Evolutionary conservation across 2,888 invertebrate species (phyloP), one percentile per base, ranked within the genome.

Genomic region (Pyralis farinalis): DNA sequence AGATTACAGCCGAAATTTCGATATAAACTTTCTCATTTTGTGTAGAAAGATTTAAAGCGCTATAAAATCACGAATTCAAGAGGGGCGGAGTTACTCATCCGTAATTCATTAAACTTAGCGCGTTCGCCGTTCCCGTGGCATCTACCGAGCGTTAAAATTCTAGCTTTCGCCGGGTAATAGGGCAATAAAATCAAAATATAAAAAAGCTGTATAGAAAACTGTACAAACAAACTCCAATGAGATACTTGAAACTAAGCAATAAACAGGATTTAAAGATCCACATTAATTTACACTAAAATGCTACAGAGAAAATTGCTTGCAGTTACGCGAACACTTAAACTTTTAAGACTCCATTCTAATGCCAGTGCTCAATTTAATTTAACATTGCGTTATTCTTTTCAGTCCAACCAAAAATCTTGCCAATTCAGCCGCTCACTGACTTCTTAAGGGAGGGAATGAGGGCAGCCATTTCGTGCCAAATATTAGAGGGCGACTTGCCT

Each of bases 401-500:
- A 95, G 95, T 95, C 56, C 95, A 94, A 49, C 96, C 95, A 35
- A 95, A 95, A 90, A 95, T 96, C 62, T 91, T 95, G 81, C 95
- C 95, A 28, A 95, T 96, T 65, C 94, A 94, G 67, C 93, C 95
- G 29, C 92, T 95, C 91, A 95, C 95, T 45, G 93, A 94, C 73
- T 90, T 96, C 71, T 86, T 95, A 47, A 90, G 94, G 30, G 96
- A 96, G 85, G 96, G 96, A 42, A 95, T 96, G 93, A 91, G 97
- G 56, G 96, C 96, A 22, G 96, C 96, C 46, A 96, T 97, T 71
- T 94, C 96, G 54, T 97, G 97, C 77, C 95, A 96, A 85, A 95
- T 97, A 72, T 92, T 96, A 71, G 96, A 97, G 84, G 97, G 98
- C 12, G 97, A 98, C 87, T 91, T 96, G 60, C 98, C 98, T 34